Evolutionary conservation across 2,797 vertebrate species (phyloP).

Genomic region (Cyprinella venusta): DNA sequence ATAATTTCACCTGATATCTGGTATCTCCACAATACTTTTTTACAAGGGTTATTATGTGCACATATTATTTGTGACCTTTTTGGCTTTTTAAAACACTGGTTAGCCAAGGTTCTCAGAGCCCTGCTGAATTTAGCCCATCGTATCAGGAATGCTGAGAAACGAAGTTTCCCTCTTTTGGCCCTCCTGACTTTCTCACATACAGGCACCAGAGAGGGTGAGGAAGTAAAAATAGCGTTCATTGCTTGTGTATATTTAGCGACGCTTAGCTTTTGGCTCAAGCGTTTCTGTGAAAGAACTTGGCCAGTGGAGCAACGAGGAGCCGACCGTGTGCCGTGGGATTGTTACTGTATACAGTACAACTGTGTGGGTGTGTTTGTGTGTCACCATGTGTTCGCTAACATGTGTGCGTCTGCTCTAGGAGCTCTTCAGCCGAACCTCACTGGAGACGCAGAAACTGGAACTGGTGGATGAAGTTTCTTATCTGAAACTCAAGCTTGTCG

Average conservation of each 20-base stretch:
- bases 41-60: neutral
- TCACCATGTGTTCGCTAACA: slow-evolving; percentile 37
- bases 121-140: slow-evolving; percentile 50
- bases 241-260: slow-evolving; percentile 78
- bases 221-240: slow-evolving; percentile 74
- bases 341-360: slow-evolving; percentile 35
- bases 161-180: slow-evolving; percentile 44
- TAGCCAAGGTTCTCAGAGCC: slow-evolving; percentile 36
- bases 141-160: slow-evolving; percentile 59
- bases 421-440: slow-evolving; percentile 88
- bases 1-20: neutral
- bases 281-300: slow-evolving; percentile 64
- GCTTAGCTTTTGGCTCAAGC: slow-evolving; percentile 59
- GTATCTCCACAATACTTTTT: neutral
- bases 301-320: slow-evolving; percentile 51
- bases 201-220: slow-evolving; percentile 54
- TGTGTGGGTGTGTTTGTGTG: slow-evolving; percentile 28
- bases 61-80: slow-evolving; percentile 1
- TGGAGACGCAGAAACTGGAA: slow-evolving; percentile 96
- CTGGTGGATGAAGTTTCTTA: slow-evolving; percentile 93
- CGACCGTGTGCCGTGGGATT: slow-evolving; percentile 44
- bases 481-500: slow-evolving; percentile 92
- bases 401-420: slow-evolving; percentile 77
- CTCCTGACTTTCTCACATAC: slow-evolving; percentile 33
- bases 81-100: slow-evolving; percentile 12